A percentile compares a stretch with the other conserved stretches of the same genome.
Evolutionary conservation across 2,113 vertebrate genomes (phyloP).

Genomic region (Aptenodytes patagonicus): DNA sequence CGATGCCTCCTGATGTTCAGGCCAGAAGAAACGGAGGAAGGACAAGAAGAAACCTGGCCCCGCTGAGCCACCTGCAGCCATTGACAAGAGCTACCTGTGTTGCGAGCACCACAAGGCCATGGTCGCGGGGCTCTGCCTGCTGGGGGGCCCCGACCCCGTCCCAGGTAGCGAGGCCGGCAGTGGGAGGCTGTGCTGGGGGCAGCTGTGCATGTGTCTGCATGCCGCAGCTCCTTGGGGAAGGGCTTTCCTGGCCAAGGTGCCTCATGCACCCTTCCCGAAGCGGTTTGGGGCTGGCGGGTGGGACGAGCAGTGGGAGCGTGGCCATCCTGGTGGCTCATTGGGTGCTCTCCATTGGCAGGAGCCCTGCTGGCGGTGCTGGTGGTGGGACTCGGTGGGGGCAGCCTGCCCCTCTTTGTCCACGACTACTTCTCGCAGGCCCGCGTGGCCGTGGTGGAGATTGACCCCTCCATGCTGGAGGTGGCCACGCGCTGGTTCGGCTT

Average conservation of each 20-base stretch:
- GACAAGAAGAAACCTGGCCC: conserved; percentile 76
- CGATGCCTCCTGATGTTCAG: not conserved
- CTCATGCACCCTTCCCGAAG: not conserved
- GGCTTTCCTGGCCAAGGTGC: not conserved
- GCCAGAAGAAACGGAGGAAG: conserved; percentile 86
- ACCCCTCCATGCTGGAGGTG: conserved; percentile 86
- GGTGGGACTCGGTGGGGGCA: conserved; percentile 92
- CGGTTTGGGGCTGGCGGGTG: accelerated
- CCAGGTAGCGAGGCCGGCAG: conserved; percentile 54
- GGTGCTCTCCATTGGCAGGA: conserved; percentile 61
- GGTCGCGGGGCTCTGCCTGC: conserved; percentile 86
- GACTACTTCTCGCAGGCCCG: conserved; percentile 81
- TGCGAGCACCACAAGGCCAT: conserved; percentile 94
- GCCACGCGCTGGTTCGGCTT: conserved; percentile 90
- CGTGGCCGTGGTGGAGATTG: conserved; percentile 88
- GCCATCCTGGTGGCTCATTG: not conserved
- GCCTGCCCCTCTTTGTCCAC: conserved; percentile 89
- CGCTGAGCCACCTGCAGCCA: not conserved
- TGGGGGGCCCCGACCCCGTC: conserved; percentile 64
- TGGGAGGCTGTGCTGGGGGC: not conserved
- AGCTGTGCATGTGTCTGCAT: accelerated
- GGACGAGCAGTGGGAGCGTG: accelerated
- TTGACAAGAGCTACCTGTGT: conserved; percentile 91
- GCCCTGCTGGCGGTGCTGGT: conserved; percentile 77
- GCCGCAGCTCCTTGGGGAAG: not conserved